Evolutionary conservation across 53 echinoderm and acorn worm species (phyloP).

Genomic region (Paracentrotus lividus): DNA sequence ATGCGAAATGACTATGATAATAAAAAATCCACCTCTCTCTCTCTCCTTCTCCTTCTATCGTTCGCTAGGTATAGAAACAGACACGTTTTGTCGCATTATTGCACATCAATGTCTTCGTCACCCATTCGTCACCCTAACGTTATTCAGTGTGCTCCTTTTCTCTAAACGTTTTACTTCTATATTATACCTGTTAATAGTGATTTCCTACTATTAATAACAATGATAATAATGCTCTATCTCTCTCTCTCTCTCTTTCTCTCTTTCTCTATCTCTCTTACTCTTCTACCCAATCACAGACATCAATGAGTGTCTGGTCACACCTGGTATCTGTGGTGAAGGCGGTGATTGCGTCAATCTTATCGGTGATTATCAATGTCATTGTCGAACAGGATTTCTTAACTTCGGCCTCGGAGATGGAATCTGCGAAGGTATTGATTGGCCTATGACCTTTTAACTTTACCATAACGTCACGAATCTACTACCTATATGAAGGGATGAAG

Average conservation of each 20-base stretch:
- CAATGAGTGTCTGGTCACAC: constrained; percentile 78
- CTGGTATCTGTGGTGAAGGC: constrained; percentile 76
- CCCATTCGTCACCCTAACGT: neutral
- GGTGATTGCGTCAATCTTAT: constrained; percentile 82
- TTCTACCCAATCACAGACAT: constrained; percentile 64
- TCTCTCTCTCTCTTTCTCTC: neutral
- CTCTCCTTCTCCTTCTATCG: neutral
- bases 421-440: constrained; percentile 82
- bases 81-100: too few relatives aligned
- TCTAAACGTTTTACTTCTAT: too few relatives aligned
- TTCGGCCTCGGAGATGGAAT: constrained; percentile 71
- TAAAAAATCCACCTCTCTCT: neutral
- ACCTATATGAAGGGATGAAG: too few relatives aligned
- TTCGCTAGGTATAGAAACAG: too few relatives aligned
- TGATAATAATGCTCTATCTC: too few relatives aligned
- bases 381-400: constrained; percentile 79
- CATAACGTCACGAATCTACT: too few relatives aligned
- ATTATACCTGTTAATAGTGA: too few relatives aligned
- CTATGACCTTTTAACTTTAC: neutral
- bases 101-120: too few relatives aligned
- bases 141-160: neutral
- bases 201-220: too few relatives aligned
- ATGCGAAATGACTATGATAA: too few relatives aligned
- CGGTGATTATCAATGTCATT: constrained; percentile 84
- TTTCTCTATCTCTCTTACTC: neutral